Evolutionary conservation across 2,888 invertebrate genomes (phyloP).

Genomic region (Gastracanthus pulcherrimus): DNA sequence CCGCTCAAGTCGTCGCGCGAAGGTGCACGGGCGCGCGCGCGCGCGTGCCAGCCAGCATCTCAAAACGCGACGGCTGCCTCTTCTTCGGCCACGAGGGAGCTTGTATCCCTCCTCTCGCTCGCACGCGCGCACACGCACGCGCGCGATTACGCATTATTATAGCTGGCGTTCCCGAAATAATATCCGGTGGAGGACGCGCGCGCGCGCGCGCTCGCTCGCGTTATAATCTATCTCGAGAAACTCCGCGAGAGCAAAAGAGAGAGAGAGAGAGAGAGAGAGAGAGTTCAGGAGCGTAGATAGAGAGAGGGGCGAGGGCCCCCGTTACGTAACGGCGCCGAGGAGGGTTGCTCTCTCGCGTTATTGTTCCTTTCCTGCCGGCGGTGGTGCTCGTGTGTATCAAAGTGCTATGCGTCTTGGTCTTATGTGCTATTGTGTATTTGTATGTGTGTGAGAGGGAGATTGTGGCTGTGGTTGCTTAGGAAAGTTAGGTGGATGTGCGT

Average conservation of each 20-base stretch:
- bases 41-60: no score
- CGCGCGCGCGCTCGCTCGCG: not conserved
- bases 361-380: not conserved
- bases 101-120: not conserved
- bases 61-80: no score
- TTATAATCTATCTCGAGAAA: not conserved
- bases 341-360: no score
- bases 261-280: no score
- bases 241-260: no score
- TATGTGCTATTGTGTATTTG: not conserved
- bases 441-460: not conserved
- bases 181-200: slow-evolving; percentile 53
- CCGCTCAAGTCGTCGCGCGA: no score
- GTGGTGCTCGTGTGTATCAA: not conserved
- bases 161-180: slow-evolving; percentile 58
- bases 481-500: no score
- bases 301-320: not conserved
- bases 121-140: not conserved
- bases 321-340: slow-evolving; percentile 42
- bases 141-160: slow-evolving; percentile 51
- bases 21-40: no score
- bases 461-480: no score
- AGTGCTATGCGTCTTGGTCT: no score
- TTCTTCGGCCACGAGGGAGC: not conserved
- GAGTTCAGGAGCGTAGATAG: not conserved